Base-by-base conservation (phyloP, 2,797 vertebrate species). In the Esox masquinongy region DNA sequence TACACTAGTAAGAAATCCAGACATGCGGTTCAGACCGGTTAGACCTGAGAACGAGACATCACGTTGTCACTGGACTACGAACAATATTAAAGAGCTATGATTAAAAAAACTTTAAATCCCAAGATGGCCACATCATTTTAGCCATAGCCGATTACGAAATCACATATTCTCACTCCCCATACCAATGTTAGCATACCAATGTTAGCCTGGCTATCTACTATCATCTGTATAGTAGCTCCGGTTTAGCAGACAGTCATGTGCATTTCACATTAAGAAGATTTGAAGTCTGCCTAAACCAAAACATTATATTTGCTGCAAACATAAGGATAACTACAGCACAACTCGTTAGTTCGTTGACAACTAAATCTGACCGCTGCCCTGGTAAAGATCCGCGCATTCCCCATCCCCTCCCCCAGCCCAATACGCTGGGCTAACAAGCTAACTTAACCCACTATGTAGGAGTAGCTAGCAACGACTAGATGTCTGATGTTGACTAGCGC, bases 401-500 rank as follows among this genome's bases (percentile, higher is more conserved):
- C 8, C 34, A 39, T 53, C 29, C n/a, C 64, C n/a, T 24, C 73
- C 64, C 63, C 73, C 79, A 47, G 43, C 43, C 43, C 43, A 47
- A 74, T 70, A 50, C 68, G 50, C 31, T 24, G 22, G 22, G 22
- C 56, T 59, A 59, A 9, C 56, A 29, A 68, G 76, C 66, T 53
- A 68, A 53, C 74, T 39, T 76, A 39, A 79, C 64, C 76, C 9
- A 1, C 3, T 9, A 75, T 85, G 83, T 82, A 83, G 72, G 3
- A 47, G 78, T 39, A 36, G 82, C 82, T 83, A 66, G 24, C 24
- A 71, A 61, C 22, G 7, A 9, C n/a, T 56, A 56, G 4, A 56
- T n/a, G 36, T 24, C 61, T 5, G 15, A 64, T 31, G 72, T 72
- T 88, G 82, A 85, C 86, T 78, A 61, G 61, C 16, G 11, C 56